Base-by-base conservation (phyloP, 1,140 invertebrate species). In the Drosophila sucinea region DNA sequence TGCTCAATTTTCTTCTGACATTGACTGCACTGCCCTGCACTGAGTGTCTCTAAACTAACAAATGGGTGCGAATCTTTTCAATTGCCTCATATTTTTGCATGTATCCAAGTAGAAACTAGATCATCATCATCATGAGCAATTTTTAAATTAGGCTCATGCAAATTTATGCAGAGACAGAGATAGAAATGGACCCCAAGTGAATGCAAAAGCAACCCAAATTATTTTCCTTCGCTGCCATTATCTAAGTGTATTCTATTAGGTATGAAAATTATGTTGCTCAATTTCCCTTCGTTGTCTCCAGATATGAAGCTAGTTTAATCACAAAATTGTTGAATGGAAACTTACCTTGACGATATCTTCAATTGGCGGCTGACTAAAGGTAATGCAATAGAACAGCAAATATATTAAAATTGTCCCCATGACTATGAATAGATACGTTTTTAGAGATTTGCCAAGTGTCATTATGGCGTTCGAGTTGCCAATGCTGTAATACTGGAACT, bases 61-160 rank as follows among this genome's bases (percentile, higher is more conserved):
- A 69, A 78, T 65, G 69, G 57, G 69, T 67, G 74, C 60, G 69
- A 76, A 86, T 87, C 76, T 86, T 73, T 79, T 86, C 83, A 86
- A 87, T 86, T 86, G 76, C 57, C 79, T 79, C 80, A 75, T 66
- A 86, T 64, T 85, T 30, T 75, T 71, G 68, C 68, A 81, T 77
- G 57, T 76, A 77, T 68, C 68, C 1, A 38, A 38, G 35, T 80
- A 67, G 74, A 81, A 85, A 67, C 74, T 86, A 85, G 82, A 86
- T 78, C 80, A 82, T 44, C 66, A 55, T 51, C 77, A 67, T 8
- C 41, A 3, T 62, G 68, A 61, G 83, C 83, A 87, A 87, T 87
- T 87, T 87, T 77, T 70, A 87, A 87, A 87, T 87, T 87, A 87
- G 77, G 67, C 83, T 80, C 79, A 87, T 80, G 83, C 76, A 69